phyloP scores from a whole-genome alignment of 2,888 invertebrate species.

The Epicampocera succincta region DNA sequence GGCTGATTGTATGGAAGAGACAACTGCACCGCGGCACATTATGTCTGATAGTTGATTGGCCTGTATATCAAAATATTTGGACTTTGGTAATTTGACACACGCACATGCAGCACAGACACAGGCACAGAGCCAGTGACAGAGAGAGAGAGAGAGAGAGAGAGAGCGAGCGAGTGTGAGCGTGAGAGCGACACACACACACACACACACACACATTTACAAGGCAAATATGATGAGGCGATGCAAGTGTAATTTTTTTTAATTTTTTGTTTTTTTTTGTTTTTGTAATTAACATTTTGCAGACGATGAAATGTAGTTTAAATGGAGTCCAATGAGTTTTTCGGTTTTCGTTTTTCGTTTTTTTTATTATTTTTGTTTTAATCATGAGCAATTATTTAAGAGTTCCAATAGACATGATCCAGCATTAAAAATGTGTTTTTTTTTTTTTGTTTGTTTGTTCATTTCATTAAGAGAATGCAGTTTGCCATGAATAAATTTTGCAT shows the following conservation, averaged over 20 bases:
- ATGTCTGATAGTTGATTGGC: constrained; percentile 82
- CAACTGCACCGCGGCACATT: constrained; percentile 82
- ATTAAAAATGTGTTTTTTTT: constrained; percentile 23
- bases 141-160: constrained; percentile 24
- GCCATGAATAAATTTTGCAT: constrained; percentile 55
- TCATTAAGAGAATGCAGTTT: constrained; percentile 30
- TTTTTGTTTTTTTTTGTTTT: too few species aligned
- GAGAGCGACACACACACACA: constrained; percentile 26
- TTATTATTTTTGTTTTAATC: constrained; percentile 26
- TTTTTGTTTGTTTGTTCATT: constrained; percentile 1
- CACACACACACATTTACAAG: constrained; percentile 28
- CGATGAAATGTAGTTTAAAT: constrained; percentile 46
- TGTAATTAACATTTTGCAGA: constrained; percentile 28
- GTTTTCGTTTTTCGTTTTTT: too few species aligned
- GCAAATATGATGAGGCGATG: too few species aligned
- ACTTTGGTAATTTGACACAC: constrained; percentile 73
- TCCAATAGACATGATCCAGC: constrained; percentile 50
- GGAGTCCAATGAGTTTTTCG: constrained; percentile 56
- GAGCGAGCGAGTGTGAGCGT: too few species aligned
- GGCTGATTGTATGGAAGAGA: constrained; percentile 82
- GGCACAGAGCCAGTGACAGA: constrained; percentile 3
- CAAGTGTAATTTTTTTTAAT: background rate
- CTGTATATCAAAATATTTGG: constrained; percentile 82
- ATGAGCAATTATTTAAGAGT: constrained; percentile 46
- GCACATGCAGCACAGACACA: constrained; percentile 11